These are phyloP conservation scores for Brachycybe producta DNA, from an alignment of 2,888 invertebrate genomes.

Conservation along the genomic window DNA sequence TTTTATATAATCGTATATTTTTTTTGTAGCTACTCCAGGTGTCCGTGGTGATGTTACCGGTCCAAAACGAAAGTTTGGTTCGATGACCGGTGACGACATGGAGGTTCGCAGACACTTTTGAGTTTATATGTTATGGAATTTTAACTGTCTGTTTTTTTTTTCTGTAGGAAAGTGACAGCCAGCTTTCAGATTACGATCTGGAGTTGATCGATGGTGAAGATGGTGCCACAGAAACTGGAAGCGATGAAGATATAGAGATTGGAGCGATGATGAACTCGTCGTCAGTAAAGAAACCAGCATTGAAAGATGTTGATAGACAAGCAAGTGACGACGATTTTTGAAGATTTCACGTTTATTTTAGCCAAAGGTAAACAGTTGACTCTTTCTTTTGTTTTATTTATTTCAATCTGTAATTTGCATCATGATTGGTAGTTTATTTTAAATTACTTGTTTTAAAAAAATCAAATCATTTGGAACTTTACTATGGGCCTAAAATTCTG, in stretches of 20 bases:
- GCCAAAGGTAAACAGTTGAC: too few relatives aligned
- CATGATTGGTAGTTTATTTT: too few relatives aligned
- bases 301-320: conserved; percentile 1
- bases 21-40: conserved; percentile 3
- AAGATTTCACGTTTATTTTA: too few relatives aligned
- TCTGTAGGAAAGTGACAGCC: conserved; percentile 27
- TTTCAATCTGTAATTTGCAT: too few relatives aligned
- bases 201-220: conserved; percentile 45
- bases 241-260: conserved; percentile 19
- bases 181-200: conserved; percentile 39
- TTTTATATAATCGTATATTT: too few relatives aligned
- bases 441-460: too few relatives aligned
- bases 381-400: too few relatives aligned
- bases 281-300: background rate
- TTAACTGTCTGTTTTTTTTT: background rate
- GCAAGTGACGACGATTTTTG: conserved; percentile 18
- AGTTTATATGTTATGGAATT: background rate
- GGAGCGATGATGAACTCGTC: conserved; percentile 9
- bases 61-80: conserved; percentile 43
- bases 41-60: conserved; percentile 6
- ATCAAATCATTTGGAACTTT: too few relatives aligned
- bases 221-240: conserved; percentile 19
- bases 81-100: conserved; percentile 38
- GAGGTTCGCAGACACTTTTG: conserved; percentile 24
- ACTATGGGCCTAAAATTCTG: too few relatives aligned